Base-by-base conservation (phyloP, 2,113 vertebrate species). In the Sander vitreus region DNA sequence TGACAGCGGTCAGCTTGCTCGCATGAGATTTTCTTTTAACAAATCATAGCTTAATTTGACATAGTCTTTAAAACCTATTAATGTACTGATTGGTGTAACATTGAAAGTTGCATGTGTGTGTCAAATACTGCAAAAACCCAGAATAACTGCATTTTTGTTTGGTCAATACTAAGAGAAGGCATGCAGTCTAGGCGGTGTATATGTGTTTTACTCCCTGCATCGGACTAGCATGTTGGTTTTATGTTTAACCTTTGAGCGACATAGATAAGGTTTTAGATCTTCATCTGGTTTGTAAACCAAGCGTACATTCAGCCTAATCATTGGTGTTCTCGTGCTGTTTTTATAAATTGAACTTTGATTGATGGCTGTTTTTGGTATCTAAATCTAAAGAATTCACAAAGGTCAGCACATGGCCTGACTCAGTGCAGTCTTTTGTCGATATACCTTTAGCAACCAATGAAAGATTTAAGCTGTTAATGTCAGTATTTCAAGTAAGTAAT, bases 161-260 rank as follows among this genome's bases (percentile, higher is more conserved):
- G 13, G 11, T 39, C 45, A 69, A 12, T 10, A 54, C 7, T 16
- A 3, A 63, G 19, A 13, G 16, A 67, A 51, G 51, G 68, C 4
- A 39, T 30, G 27, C 0, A 18, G 68, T 15, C n/a, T 14, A 10
- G 45, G 36, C 6, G 13, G 33, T 71, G 53, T 43, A 18, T 21
- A 23, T 54, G 19, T 53, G 43, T 74, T 71, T 60, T n/a, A 58
- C 15, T 43, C n/a, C 11, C 14, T 30, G 6, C 1, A 21, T 2
- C 7, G 2, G 59, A 60, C 36, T 19, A 48, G 1, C 48, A 62
- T 10, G 25, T 1, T 19, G 58, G 21, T 13, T 33, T 75, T 45
- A 39, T 60, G 27, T 45, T 47, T 75, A 73, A 83, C 76, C 80
- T 83, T 79, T 83, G 72, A 80, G 11, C 73, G 18, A 13, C 19